These are phyloP conservation scores for Climacteris rufus DNA, from an alignment of 2,113 vertebrate genomes.

Conservation along the genomic window DNA sequence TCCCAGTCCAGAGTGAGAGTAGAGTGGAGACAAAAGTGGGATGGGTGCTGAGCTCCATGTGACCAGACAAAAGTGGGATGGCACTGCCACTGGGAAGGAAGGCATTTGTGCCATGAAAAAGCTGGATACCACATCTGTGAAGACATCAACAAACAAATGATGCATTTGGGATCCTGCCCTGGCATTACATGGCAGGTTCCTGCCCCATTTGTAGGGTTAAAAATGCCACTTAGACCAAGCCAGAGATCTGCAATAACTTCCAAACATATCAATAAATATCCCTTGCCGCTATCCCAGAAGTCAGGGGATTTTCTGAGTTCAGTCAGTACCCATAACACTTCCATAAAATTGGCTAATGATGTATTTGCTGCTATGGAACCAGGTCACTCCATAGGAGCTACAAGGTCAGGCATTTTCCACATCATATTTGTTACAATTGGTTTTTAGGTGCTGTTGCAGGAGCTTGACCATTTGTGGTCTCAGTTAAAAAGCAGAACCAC, in stretches of 20 bases:
- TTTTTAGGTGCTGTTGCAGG: not conserved
- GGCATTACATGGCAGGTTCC: accelerated
- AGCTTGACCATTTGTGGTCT: not conserved
- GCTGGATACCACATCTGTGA: not conserved
- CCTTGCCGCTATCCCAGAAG: not conserved
- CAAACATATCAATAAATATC: not conserved
- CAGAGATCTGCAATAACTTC: not conserved
- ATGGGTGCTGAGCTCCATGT: not conserved
- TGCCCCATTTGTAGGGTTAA: not conserved
- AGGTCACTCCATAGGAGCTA: not conserved
- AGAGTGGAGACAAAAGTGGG: not conserved
- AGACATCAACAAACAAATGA: not conserved
- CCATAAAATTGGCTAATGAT: not conserved
- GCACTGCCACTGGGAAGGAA: not conserved
- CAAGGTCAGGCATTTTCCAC: not conserved
- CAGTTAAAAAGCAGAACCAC: not conserved
- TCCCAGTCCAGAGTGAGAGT: accelerated
- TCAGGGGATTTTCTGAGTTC: not conserved
- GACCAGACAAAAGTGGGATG: not conserved
- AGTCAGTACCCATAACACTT: not conserved
- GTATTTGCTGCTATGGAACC: not conserved
- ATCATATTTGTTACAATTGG: not conserved
- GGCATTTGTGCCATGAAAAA: not conserved
- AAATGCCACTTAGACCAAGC: not conserved
- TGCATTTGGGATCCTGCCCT: not conserved